These are phyloP conservation scores for Euura saliciscinereae DNA, from an alignment of 1,140 invertebrate genomes.

Conservation along the genomic window DNA sequence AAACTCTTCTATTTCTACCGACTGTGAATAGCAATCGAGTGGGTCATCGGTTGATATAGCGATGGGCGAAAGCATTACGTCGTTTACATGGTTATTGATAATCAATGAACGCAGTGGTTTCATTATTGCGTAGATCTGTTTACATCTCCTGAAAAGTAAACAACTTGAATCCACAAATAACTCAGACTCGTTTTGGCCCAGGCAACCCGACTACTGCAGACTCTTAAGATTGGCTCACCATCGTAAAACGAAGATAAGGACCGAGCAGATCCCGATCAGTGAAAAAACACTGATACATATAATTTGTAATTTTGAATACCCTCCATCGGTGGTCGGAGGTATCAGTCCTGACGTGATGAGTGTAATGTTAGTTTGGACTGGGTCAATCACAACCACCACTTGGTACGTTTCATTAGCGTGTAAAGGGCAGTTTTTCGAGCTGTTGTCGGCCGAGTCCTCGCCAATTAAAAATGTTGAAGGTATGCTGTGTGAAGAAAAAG, in stretches of 20 bases:
- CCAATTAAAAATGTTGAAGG: slow-evolving; percentile 17
- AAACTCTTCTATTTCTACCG: not conserved
- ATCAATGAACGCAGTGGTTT: slow-evolving; percentile 23
- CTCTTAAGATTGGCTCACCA: no score
- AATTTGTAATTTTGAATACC: slow-evolving; percentile 1
- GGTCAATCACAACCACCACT: slow-evolving; percentile 23
- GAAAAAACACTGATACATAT: no score
- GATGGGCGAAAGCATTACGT: not conserved
- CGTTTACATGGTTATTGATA: no score
- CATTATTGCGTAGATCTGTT: slow-evolving; percentile 22
- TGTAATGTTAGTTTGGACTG: no score
- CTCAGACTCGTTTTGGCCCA: no score
- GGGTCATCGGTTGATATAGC: not conserved
- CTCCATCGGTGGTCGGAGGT: slow-evolving; percentile 1
- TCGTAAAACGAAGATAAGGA: not conserved
- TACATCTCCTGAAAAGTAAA: no score
- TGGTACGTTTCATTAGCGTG: slow-evolving; percentile 26
- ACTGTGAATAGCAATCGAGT: not conserved
- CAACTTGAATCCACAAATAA: no score
- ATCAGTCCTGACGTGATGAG: slow-evolving; percentile 1
- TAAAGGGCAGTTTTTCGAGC: slow-evolving; percentile 32
- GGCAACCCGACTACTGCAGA: no score
- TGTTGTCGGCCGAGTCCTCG: no score
- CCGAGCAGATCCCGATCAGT: slow-evolving; percentile 11
- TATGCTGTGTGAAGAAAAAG: not conserved